Conservation (phyloP, 92 coral and sea anemone genomes). For the Heliopora coerulea region DNA sequence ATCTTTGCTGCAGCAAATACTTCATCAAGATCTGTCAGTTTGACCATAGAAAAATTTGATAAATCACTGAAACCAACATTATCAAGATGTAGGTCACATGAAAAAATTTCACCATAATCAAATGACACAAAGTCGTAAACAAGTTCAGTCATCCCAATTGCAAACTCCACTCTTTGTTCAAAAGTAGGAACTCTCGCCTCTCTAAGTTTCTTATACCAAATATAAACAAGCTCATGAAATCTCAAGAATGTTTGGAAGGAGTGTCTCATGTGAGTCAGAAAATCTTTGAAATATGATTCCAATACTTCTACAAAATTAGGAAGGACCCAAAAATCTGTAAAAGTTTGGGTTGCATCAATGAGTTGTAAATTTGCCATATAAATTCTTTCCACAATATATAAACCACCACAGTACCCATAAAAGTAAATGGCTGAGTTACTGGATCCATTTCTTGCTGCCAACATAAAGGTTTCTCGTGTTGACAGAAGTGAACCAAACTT, state of each 20-base stretch:
- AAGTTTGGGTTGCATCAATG: not conserved
- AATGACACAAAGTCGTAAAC: not conserved
- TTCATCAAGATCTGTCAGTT: slow-evolving; percentile 8
- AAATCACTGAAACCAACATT: not conserved
- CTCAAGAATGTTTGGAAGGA: not conserved
- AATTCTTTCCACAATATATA: slow-evolving; percentile 7
- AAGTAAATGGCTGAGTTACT: not conserved
- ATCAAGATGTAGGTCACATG: slow-evolving; percentile 1
- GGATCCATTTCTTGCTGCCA: not conserved
- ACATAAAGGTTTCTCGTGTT: not conserved
- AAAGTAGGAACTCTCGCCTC: not conserved
- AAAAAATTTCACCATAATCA: not conserved
- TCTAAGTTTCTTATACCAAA: not conserved
- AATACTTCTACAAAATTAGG: slow-evolving; percentile 7
- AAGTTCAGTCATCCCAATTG: not conserved
- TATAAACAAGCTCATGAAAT: not conserved
- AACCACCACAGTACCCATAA: not conserved
- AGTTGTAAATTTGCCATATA: not conserved
- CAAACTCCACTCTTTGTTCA: slow-evolving; percentile 6
- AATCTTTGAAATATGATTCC: not conserved
- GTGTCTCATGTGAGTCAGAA: not conserved
- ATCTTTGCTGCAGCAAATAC: not conserved
- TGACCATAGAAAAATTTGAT: not conserved
- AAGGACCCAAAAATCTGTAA: slow-evolving; percentile 5
- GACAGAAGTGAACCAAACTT: not conserved